Evolutionary conservation across 2,797 vertebrate species (phyloP).

Genomic region (Sternotherus odoratus): DNA sequence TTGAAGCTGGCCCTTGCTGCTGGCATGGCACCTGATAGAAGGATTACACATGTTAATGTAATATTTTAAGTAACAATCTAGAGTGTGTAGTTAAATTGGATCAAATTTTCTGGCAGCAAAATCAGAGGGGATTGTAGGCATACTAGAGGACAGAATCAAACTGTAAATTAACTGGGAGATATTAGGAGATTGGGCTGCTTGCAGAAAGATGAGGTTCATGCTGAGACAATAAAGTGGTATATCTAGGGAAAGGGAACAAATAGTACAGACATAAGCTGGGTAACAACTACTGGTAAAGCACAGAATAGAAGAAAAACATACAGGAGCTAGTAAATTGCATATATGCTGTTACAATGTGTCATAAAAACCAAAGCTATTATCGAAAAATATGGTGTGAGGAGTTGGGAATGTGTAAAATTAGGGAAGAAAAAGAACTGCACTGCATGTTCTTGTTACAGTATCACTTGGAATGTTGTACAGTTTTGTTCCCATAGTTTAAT

Average conservation of each 20-base stretch:
- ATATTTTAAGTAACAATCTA: neutral
- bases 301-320: neutral
- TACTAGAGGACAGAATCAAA: neutral
- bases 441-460: neutral
- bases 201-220: neutral
- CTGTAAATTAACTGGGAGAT: neutral
- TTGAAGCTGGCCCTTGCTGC: neutral
- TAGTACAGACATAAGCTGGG: fast-evolving
- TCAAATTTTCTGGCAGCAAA: neutral
- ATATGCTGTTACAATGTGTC: neutral
- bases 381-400: neutral
- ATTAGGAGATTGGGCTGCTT: neutral
- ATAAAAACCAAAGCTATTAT: neutral
- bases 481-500: neutral
- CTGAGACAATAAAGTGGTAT: neutral
- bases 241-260: neutral
- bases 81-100: neutral
- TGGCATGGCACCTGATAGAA: neutral
- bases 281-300: neutral
- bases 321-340: neutral
- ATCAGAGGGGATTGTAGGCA: neutral
- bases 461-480: neutral
- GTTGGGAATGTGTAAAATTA: neutral
- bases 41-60: neutral
- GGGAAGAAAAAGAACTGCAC: neutral